Evolutionary conservation across 2,888 invertebrate genomes (phyloP).

Genomic region (Cheilosia scutellata): DNA sequence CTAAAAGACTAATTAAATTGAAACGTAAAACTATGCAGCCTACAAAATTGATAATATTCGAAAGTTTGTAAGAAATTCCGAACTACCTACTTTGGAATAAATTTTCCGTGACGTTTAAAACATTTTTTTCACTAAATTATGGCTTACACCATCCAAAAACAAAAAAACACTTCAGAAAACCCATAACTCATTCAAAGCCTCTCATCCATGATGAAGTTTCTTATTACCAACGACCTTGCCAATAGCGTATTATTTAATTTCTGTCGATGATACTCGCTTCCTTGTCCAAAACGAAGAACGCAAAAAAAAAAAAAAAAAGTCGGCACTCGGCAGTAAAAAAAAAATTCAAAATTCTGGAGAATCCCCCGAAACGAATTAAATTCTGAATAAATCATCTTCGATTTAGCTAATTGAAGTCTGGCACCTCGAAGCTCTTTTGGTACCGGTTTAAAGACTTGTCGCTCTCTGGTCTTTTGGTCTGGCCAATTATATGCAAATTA

Average conservation of each 20-base stretch:
- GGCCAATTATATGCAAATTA: no score
- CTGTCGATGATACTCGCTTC: background rate
- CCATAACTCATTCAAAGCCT: slow-evolving; percentile 6
- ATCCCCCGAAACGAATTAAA: slow-evolving; percentile 14
- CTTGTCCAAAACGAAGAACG: slow-evolving; percentile 21
- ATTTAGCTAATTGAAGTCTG: no score
- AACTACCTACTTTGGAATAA: background rate
- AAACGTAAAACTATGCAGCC: background rate
- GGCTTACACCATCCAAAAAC: background rate
- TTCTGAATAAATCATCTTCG: slow-evolving; percentile 14
- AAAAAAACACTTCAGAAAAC: background rate
- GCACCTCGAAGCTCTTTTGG: no score
- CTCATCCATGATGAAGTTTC: slow-evolving; percentile 19
- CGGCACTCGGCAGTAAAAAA: background rate
- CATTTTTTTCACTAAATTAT: background rate
- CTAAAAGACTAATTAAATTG: background rate
- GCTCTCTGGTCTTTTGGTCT: no score
- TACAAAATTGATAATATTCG: background rate
- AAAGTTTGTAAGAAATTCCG: no score
- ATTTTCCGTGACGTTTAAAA: background rate
- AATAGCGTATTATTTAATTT: slow-evolving; percentile 4
- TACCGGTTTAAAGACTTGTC: no score
- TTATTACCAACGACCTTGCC: slow-evolving; percentile 29
- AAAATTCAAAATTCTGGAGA: slow-evolving; percentile 15
- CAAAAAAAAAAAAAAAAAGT: no score